Evolutionary conservation across 2,888 invertebrate species (phyloP).

Genomic region (Drosophila kuntzei): DNA sequence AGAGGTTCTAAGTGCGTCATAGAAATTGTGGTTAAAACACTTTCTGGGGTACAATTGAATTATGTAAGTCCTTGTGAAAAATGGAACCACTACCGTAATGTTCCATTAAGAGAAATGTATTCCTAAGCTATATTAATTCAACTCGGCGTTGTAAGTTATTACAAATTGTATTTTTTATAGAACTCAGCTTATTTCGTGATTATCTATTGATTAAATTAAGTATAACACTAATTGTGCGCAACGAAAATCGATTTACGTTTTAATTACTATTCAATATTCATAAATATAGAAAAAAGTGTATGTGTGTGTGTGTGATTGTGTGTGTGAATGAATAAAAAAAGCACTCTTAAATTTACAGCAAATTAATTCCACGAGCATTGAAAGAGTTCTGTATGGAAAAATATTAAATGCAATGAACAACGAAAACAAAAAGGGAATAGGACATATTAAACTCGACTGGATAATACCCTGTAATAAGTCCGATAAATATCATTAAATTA

Average conservation of each 20-base stretch:
- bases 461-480: slow-evolving; percentile 1
- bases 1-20: slow-evolving; percentile 58
- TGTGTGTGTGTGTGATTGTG: slow-evolving; percentile 17
- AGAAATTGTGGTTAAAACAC: slow-evolving; percentile 11
- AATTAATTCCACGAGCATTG: slow-evolving; percentile 58
- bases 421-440: slow-evolving; percentile 1
- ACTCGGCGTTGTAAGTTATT: background rate
- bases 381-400: slow-evolving; percentile 24
- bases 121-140: background rate
- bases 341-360: slow-evolving; percentile 58
- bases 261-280: slow-evolving; percentile 62
- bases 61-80: background rate
- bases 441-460: background rate
- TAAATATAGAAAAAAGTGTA: slow-evolving; percentile 31
- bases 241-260: slow-evolving; percentile 56
- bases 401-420: slow-evolving; percentile 42
- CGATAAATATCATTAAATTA: background rate
- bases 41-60: slow-evolving; percentile 4
- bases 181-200: background rate
- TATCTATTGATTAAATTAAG: slow-evolving; percentile 53
- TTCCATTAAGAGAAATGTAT: background rate
- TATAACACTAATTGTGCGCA: slow-evolving; percentile 53
- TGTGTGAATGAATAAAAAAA: slow-evolving; percentile 33
- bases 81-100: background rate
- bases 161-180: background rate